Evolutionary conservation across 2,888 invertebrate genomes (phyloP).

Genomic region (Aspidiotus rigidus): DNA sequence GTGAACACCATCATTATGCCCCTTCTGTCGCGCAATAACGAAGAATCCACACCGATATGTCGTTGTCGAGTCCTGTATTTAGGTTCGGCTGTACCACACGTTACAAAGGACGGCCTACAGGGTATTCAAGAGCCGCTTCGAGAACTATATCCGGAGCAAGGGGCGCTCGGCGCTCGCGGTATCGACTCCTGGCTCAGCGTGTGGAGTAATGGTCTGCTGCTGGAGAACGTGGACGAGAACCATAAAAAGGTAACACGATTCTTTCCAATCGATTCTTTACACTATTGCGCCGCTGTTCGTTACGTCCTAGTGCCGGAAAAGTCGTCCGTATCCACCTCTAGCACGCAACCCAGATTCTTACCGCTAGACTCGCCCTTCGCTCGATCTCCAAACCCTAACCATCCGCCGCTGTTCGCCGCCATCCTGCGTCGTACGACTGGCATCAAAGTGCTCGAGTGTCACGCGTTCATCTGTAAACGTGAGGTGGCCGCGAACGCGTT

Average conservation of each 20-base stretch:
- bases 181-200: slow-evolving; percentile 95
- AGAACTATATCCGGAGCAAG: slow-evolving; percentile 91
- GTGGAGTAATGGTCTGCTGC: slow-evolving; percentile 87
- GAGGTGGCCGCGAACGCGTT: slow-evolving; percentile 96
- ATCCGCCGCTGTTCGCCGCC: slow-evolving; percentile 94
- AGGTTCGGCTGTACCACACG: slow-evolving; percentile 91
- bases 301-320: slow-evolving; percentile 63
- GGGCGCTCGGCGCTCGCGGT: slow-evolving; percentile 76
- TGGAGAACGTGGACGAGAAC: slow-evolving; percentile 95
- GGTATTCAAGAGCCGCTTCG: slow-evolving; percentile 94
- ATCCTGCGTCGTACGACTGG: slow-evolving; percentile 91
- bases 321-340: slow-evolving; percentile 49
- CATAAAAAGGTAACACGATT: slow-evolving; percentile 88
- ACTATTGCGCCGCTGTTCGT: slow-evolving; percentile 91
- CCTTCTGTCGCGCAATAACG: slow-evolving; percentile 6
- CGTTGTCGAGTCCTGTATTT: slow-evolving; percentile 93
- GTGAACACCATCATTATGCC: slow-evolving; percentile 10
- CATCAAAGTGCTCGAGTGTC: slow-evolving; percentile 96
- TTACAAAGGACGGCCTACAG: slow-evolving; percentile 94
- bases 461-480: slow-evolving; percentile 94
- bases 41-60: slow-evolving; percentile 87
- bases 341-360: slow-evolving; percentile 63
- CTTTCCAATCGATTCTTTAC: slow-evolving; percentile 89
- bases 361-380: slow-evolving; percentile 95
- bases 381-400: slow-evolving; percentile 79